Base-by-base conservation (phyloP, 2,888 invertebrate genomes). In the Hypolimnas misippus region DNA sequence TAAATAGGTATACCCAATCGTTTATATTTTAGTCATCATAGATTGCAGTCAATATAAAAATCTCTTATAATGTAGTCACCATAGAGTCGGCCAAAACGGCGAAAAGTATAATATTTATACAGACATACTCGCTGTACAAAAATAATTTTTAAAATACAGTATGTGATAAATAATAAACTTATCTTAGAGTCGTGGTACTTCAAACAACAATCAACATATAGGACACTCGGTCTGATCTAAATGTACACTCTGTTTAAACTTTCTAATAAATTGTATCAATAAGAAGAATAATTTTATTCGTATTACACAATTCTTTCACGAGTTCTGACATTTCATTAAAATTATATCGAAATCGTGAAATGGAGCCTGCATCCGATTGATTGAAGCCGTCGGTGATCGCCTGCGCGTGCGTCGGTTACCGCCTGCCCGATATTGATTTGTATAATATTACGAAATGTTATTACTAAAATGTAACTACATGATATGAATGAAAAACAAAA, bases 291-390 rank as follows among this genome's bases (percentile, higher is more conserved):
- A 51, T 25, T 63, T 46, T 51, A 63, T 63, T 67, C 44, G 44
- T 63, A 75, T 89, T 89, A 76, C 86, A 82, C 84, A 88, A 89
- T 82, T 79, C 81, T 87, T 87, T 84, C 86, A 84, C 81, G 83
- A 87, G 85, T 86, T 84, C 90, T 86, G 89, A 87, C 89, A 90
- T 91, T 91, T 90, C 84, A 89, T 89, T 90, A 86, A 85, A 70
- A 86, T 85, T 86, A 84, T 88, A 91, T 91, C 90, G 89, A 84
- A 91, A 89, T 91, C 91, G 91, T 90, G 91, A 89, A 91, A 86
- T 83, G 81, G 86, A 78, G 82, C 80, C 81, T 84, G 86, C 82
- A 86, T 89, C 89, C 85, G 79, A 87, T 85, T 89, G 90, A 91
- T 91, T 88, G 88, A 83, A 82, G 81, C 77, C 68, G 68, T 70